phyloP scores from a whole-genome alignment of 2,797 vertebrate species.

The Lemur catta region DNA sequence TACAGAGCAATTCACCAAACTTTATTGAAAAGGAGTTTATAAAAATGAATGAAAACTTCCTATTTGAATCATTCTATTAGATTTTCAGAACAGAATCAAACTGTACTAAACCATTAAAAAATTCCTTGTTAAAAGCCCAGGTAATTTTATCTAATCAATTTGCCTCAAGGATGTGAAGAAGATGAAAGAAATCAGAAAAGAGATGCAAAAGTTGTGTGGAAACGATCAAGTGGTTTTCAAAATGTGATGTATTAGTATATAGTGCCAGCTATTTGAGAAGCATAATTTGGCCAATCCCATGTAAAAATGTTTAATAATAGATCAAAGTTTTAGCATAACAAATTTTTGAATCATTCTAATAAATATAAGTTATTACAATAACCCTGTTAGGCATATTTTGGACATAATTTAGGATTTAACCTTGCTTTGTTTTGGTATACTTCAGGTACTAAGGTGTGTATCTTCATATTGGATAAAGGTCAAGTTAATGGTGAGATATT shows the following conservation, averaged over 20 bases:
- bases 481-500: not conserved
- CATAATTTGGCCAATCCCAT: not conserved
- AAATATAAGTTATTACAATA: not conserved
- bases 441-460: not conserved
- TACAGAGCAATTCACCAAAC: not conserved
- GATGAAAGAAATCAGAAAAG: not conserved
- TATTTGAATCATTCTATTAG: not conserved
- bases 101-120: not conserved
- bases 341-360: not conserved
- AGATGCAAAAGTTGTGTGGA: not conserved
- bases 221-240: not conserved
- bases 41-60: not conserved
- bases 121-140: not conserved
- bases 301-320: not conserved
- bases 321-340: not conserved
- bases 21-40: not conserved
- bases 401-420: not conserved
- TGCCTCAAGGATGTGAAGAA: not conserved
- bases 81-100: not conserved
- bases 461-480: not conserved
- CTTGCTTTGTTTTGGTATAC: not conserved
- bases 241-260: not conserved
- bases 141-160: not conserved
- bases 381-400: not conserved
- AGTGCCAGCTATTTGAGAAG: not conserved